These are phyloP conservation scores for Kobus ellipsiprymnus DNA, from an alignment of 2,113 vertebrate genomes.

Conservation along the genomic window DNA sequence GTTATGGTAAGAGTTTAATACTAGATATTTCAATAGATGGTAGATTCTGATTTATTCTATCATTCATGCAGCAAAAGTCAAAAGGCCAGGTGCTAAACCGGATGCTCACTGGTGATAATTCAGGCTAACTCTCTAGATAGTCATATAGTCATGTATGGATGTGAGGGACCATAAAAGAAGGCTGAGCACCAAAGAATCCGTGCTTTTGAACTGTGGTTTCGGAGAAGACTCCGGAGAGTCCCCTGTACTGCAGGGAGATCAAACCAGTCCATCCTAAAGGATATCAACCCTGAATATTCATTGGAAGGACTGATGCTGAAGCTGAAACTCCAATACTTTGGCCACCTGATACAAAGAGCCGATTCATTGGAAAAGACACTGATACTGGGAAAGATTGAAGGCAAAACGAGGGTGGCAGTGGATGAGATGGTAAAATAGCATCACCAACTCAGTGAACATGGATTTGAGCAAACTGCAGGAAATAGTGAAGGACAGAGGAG, in stretches of 20 bases:
- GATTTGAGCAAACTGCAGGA: neutral
- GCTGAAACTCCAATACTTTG: neutral
- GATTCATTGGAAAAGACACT: neutral
- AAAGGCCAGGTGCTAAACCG: neutral
- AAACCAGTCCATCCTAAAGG: neutral
- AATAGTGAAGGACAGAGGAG: neutral
- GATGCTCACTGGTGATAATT: neutral
- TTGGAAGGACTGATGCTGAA: neutral
- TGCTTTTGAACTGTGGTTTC: neutral
- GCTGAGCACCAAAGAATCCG: neutral
- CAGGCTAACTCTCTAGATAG: neutral
- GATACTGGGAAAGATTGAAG: neutral
- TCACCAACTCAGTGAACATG: neutral
- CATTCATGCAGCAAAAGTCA: neutral
- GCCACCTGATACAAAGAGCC: neutral
- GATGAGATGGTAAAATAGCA: neutral
- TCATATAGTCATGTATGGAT: neutral
- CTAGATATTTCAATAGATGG: neutral
- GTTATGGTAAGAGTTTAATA: neutral
- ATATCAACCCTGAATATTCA: neutral
- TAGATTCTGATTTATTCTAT: neutral
- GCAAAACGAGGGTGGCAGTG: neutral
- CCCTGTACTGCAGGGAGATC: neutral
- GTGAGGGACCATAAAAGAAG: neutral
- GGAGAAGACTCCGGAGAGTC: rapidly evolving